These are phyloP conservation scores for Otolemur garnettii DNA, from an alignment of 2,113 vertebrate species.

Conservation along the genomic window DNA sequence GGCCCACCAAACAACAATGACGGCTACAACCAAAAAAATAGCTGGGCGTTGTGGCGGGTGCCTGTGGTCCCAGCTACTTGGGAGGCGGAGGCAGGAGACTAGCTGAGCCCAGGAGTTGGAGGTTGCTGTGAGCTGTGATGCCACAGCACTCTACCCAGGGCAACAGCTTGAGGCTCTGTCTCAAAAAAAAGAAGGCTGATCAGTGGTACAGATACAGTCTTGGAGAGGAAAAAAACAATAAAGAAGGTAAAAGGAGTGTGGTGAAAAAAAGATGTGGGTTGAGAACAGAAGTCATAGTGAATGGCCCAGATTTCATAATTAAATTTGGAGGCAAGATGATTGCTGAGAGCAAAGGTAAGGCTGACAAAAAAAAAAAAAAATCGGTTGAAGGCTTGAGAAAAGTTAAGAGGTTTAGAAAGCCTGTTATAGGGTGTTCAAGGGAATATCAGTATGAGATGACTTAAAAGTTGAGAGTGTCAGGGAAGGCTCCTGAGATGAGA, in stretches of 20 bases:
- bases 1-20: too few relatives aligned
- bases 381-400: not conserved
- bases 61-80: too few relatives aligned
- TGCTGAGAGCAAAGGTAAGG: not conserved
- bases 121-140: too few relatives aligned
- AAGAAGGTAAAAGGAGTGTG: not conserved
- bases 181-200: slow-evolving; percentile 7
- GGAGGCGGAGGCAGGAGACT: too few relatives aligned
- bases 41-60: too few relatives aligned
- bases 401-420: not conserved
- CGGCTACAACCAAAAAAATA: too few relatives aligned
- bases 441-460: not conserved
- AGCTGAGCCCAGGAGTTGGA: too few relatives aligned
- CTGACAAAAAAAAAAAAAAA: not conserved
- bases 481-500: not conserved
- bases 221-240: not conserved
- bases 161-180: too few relatives aligned
- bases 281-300: slow-evolving; percentile 1
- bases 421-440: not conserved
- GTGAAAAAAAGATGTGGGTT: slow-evolving; percentile 8
- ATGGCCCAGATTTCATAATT: slow-evolving; percentile 40
- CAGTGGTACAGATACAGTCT: not conserved
- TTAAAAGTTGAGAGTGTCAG: not conserved
- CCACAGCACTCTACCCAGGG: too few relatives aligned
- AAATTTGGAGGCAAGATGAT: not conserved